A percentile compares a stretch with the other conserved stretches of the same genome.
Evolutionary conservation across 2,113 vertebrate species (phyloP).

Genomic region (Gopherus flavomarginatus): DNA sequence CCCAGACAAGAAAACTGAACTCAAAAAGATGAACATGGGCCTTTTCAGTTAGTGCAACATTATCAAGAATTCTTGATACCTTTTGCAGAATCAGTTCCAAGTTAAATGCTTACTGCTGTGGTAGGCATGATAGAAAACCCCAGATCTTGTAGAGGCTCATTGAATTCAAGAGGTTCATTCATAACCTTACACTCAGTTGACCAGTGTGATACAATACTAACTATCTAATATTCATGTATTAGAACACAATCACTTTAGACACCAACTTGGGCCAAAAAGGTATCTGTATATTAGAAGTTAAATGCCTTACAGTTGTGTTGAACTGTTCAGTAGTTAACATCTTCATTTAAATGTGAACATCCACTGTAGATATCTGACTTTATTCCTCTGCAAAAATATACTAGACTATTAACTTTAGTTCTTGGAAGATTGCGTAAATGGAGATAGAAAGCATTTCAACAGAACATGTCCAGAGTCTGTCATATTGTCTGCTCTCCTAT

Average conservation of each 20-base stretch:
- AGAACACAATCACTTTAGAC: neutral
- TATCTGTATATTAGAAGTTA: neutral
- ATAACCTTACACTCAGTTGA: neutral
- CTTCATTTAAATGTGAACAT: neutral
- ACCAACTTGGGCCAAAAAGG: neutral
- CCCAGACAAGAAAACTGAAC: neutral
- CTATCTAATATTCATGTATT: neutral
- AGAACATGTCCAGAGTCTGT: neutral
- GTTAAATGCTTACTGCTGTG: constrained; percentile 5
- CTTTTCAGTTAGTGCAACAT: neutral
- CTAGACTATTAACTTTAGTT: neutral
- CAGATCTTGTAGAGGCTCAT: neutral
- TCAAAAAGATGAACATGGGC: neutral
- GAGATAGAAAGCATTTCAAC: no score
- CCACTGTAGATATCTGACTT: neutral
- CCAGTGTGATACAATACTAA: neutral
- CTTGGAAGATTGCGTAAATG: neutral
- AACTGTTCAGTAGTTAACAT: neutral
- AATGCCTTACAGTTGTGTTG: neutral
- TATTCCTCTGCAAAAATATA: neutral
- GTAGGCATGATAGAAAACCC: neutral
- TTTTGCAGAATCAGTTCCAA: neutral
- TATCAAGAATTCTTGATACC: neutral
- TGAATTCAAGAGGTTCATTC: neutral
- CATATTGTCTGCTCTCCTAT: neutral